phyloP scores from a whole-genome alignment of 64 coral and sea anemone genomes.

The Trachythela sp. region DNA sequence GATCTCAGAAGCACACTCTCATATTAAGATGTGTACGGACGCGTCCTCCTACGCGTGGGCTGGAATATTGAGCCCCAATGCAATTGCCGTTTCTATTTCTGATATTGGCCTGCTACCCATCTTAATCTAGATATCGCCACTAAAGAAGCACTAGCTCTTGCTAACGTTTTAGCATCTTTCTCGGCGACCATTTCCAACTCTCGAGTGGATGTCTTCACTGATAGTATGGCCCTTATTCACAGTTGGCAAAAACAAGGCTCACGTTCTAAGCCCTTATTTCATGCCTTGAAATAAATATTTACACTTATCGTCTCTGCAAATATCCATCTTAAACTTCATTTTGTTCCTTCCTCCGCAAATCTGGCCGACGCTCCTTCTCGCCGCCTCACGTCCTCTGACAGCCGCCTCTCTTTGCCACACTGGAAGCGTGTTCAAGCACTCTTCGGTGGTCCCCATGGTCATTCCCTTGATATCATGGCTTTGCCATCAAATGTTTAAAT shows the following conservation, averaged over 20 bases:
- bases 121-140: no score
- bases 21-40: no score
- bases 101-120: no score
- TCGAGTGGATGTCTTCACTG: no score
- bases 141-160: no score
- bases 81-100: no score
- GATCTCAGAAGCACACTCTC: no score
- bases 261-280: background rate
- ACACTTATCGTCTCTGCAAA: background rate
- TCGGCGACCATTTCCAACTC: no score
- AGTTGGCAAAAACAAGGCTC: slow-evolving; percentile 11
- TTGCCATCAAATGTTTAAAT: background rate
- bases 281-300: slow-evolving; percentile 19
- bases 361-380: background rate
- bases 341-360: background rate
- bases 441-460: background rate
- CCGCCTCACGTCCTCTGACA: background rate
- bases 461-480: slow-evolving; percentile 20
- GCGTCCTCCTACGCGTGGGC: no score
- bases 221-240: background rate
- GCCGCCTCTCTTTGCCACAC: background rate
- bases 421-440: background rate
- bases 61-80: no score
- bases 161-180: no score
- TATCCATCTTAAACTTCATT: background rate